Conservation (phyloP, 2,888 invertebrate species). For the Drosophila diplacantha region DNA sequence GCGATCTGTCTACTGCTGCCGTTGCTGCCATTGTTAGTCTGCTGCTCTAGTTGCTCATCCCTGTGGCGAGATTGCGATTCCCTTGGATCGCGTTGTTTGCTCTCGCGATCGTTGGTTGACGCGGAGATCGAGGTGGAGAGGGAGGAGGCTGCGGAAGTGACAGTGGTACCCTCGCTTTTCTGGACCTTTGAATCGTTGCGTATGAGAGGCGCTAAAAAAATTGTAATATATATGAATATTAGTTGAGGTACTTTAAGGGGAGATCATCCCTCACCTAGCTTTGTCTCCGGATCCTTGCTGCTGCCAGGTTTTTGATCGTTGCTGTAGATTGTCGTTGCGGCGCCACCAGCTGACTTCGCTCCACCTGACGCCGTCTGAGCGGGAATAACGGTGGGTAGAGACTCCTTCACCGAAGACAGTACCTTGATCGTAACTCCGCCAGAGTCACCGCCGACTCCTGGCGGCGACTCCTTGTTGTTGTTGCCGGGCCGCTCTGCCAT, state of each 20-base stretch:
- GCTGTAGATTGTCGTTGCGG: conserved; percentile 27
- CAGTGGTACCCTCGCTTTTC: conserved; percentile 36
- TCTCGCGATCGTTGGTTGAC: conserved; percentile 48
- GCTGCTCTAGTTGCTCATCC: conserved; percentile 63
- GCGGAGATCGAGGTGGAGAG: conserved; percentile 18
- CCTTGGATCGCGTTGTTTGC: conserved; percentile 43
- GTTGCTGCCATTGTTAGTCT: conserved; percentile 32
- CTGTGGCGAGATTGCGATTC: conserved; percentile 45
- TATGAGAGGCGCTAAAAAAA: conserved; percentile 14
- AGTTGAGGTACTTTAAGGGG: not conserved
- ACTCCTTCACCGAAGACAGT: conserved; percentile 28
- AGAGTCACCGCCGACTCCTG: not conserved
- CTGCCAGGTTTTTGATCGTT: conserved; percentile 43
- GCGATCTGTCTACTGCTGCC: conserved; percentile 17
- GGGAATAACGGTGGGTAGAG: conserved; percentile 1
- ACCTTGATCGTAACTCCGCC: conserved; percentile 26
- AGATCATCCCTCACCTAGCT: conserved; percentile 33
- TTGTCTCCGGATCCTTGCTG: conserved; percentile 48
- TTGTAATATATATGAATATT: not conserved
- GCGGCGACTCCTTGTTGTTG: conserved; percentile 54
- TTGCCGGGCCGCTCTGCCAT: conserved; percentile 80
- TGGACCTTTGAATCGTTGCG: conserved; percentile 44
- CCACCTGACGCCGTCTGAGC: conserved; percentile 17
- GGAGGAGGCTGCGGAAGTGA: conserved; percentile 23
- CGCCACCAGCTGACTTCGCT: conserved; percentile 16